Evolutionary conservation across 2,113 vertebrate species (phyloP).

Genomic region (cattle (Bos taurus)): ARS-UCD2.0 NC_037337.1:45596001-45596500

Average conservation of each 20-base stretch:
- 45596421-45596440: not conserved
- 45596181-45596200: slow-evolving; percentile 18
- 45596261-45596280: not conserved
- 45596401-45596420: not conserved
- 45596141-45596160: not conserved
- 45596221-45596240: not conserved
- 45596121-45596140: not conserved
- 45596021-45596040: not conserved
- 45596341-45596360: not conserved
- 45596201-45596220: not conserved
- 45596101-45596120: not conserved
- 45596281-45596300: not conserved
- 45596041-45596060: not conserved
- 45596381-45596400: not conserved
- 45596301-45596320: not conserved
- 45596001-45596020: slow-evolving; percentile 15
- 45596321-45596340: not conserved
- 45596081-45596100: slow-evolving; percentile 32
- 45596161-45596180: not conserved
- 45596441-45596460: not conserved
- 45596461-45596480: not conserved
- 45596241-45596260: not conserved
- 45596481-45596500: not conserved
- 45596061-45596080: not conserved
- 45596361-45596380: not conserved